Base-by-base conservation (phyloP, 1,140 invertebrate genomes). In the Lanistes nyassanus region DNA sequence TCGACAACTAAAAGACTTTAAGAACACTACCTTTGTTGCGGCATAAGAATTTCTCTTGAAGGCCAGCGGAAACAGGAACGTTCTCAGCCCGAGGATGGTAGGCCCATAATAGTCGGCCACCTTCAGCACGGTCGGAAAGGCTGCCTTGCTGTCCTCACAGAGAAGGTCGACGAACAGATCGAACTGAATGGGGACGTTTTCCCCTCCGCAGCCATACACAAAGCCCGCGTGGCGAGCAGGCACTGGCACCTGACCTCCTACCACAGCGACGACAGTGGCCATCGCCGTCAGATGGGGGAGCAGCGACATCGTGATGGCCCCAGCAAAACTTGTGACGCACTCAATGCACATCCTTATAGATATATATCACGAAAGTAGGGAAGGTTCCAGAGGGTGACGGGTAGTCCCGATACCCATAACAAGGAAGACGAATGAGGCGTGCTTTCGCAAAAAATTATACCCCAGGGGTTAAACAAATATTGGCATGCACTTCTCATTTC, bases 31-130 rank as follows among this genome's bases (percentile, higher is more conserved):
- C 81, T 76, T 81, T 16, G 80, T 68, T 16, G 76, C 80, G 9
- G 77, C 53, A 47, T 79, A 82, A 2, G 81, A n/a, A 65, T 81
- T 84, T 56, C 76, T 78, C 56, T 84, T 80, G 56, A 81, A 84
- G 6, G 83, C 81, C 39, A 84, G 75, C 2, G 83, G 81, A 42
- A 82, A 84, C 2, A 81, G 34, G 69, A 80, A 77, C 9, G 75
- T 70, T 0, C 62, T 75, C 6, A 84, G 62, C 36, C 56, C 62
- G 13, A 84, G 31, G 0, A 26, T 74, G 11, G 36, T 34, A 2
- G 75, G 64, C 56, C 83, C 83, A 72, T 81, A 83, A n/a, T 66
- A 31, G 51, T 79, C 74, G 0, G 81, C 81, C 19, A 84, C 51
- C 53, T 80, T 36, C 23, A 65, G 23, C 0, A 84, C 34, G 1